Percentiles rank a stretch among this genome's conserved stretches.
Evolutionary conservation across 2,888 invertebrate species (phyloP).

Genomic region (Odontothrips loti): DNA sequence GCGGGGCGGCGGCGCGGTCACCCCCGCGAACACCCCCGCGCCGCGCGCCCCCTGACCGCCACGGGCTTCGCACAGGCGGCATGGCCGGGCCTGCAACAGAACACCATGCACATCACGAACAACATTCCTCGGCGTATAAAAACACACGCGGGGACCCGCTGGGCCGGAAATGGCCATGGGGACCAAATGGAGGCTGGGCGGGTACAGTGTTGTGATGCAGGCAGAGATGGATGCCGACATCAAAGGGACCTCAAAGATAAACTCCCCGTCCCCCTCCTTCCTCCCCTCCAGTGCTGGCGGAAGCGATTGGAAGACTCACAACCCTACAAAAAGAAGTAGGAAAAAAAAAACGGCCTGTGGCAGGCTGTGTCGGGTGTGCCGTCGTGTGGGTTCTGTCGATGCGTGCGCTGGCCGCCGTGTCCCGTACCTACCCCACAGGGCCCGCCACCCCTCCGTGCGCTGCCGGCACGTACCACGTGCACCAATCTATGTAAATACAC

Average conservation of each 20-base stretch:
- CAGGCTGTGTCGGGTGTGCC: too few species aligned
- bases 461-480: too few species aligned
- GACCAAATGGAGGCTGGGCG: neutral
- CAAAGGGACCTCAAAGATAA: neutral
- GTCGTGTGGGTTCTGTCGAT: too few species aligned
- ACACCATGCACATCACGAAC: neutral
- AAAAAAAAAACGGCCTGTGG: too few species aligned
- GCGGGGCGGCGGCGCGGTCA: neutral
- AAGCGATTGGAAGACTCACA: neutral
- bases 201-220: neutral
- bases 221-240: neutral
- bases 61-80: slow-evolving; percentile 7
- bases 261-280: neutral
- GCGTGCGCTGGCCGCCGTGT: too few species aligned
- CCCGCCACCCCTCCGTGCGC: too few species aligned
- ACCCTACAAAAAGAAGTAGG: too few species aligned
- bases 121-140: neutral
- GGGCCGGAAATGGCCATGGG: neutral
- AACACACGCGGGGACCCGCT: neutral
- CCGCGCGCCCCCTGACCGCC: neutral
- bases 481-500: too few species aligned
- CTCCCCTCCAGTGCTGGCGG: neutral
- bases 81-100: slow-evolving; percentile 12
- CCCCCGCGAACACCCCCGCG: neutral
- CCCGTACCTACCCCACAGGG: too few species aligned